These are phyloP conservation scores for Lepidurus apus DNA, from an alignment of 1,140 invertebrate species.

Conservation along the genomic window DNA sequence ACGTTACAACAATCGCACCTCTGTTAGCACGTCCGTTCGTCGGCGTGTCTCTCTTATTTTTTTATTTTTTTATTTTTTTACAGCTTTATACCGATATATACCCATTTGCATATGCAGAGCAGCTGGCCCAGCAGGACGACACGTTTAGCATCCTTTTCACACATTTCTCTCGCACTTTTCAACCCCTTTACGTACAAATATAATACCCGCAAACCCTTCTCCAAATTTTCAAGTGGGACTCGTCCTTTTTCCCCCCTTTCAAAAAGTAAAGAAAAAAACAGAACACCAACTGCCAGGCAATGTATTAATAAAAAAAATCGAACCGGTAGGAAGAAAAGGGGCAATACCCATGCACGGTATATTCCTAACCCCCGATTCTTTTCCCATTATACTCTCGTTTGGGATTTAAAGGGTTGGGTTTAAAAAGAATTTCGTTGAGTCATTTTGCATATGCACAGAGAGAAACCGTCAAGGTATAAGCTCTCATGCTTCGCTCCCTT, in stretches of 20 bases:
- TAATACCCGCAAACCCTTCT: not conserved
- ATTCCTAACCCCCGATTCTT: not conserved
- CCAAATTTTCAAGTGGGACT: slow-evolving; percentile 4
- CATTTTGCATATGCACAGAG: slow-evolving; percentile 20
- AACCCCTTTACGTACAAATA: not conserved
- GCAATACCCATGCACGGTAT: not conserved
- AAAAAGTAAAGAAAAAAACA: not conserved
- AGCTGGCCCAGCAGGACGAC: slow-evolving; percentile 17
- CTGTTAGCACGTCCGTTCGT: slow-evolving; percentile 5
- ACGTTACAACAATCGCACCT: slow-evolving; percentile 4
- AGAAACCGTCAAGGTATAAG: not conserved
- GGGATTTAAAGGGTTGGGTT: not conserved
- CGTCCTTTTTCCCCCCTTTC: not conserved
- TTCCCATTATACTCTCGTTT: not conserved
- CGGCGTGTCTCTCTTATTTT: not conserved
- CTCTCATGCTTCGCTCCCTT: not conserved
- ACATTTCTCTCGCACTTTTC: slow-evolving; percentile 10
- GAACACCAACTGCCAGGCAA: slow-evolving; percentile 17
- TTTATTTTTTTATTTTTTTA: not conserved
- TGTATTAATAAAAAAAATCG: slow-evolving; percentile 11
- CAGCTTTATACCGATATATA: not conserved
- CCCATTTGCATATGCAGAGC: not conserved
- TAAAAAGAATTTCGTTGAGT: not conserved
- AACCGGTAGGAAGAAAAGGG: not conserved
- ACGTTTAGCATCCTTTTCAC: slow-evolving; percentile 19